Evolutionary conservation across 2,797 vertebrate genomes (phyloP), one percentile per base, ranked within the genome.

Genomic region (Urosaurus nigricauda): DNA sequence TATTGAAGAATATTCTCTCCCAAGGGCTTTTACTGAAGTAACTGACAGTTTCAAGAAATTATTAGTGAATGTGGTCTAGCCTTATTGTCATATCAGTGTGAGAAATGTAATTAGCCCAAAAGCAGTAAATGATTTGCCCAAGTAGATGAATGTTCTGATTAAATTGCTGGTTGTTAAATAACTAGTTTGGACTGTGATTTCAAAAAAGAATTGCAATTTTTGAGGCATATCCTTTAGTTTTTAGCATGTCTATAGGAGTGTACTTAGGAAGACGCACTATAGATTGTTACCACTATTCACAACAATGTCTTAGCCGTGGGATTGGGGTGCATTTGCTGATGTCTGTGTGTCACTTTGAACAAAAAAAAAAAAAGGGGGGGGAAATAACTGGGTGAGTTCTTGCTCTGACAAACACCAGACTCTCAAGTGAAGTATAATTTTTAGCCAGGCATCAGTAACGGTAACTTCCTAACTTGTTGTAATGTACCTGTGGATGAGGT

Each of bases 361-460:
- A 60, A 63, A 65, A 78, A 40, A 7, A 24, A n/a, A n/a, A n/a
- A n/a, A n/a, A n/a, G n/a, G n/a, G n/a, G n/a, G 21, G 77, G 73
- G 26, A 21, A 43, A 53, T 5, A 47, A 35, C 51, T 75, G 78
- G 89, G 79, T 40, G 37, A 92, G 12, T 2, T 47, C 89, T 90
- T 92, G 86, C 83, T 87, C 79, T 93, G 93, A 91, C 93, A 93
- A 92, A 86, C 92, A 90, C 94, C 93, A 91, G 70, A 60, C 24
- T 91, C 94, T 91, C 70, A 29, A 5, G 92, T 35, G 58, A 89
- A 90, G 90, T 91, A 85, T 65, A 92, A 73, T 16, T 68, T n/a
- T 91, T 88, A 90, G 4, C 43, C 0, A 87, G 91, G 85, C 90
- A 88, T 89, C 21, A 4, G 83, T 90, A 83, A 74, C 5, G 5